Evolutionary conservation across 1,140 invertebrate genomes (phyloP).

Genomic region (Drosophila micromelanica): DNA sequence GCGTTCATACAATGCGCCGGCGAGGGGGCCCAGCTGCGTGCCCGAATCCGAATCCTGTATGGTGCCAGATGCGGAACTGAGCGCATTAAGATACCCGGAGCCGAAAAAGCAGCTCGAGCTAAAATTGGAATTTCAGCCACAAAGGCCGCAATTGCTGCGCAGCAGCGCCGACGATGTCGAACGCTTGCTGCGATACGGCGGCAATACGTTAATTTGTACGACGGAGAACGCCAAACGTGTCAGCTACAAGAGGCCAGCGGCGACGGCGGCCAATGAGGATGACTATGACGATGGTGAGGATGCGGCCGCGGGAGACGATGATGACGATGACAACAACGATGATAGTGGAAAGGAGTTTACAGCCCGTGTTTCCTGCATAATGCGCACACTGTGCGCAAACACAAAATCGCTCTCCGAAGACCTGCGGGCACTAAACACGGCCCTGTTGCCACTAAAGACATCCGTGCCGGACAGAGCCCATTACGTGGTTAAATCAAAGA

Average conservation of each 20-base stretch:
- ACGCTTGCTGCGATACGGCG: background rate
- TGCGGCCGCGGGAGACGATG: background rate
- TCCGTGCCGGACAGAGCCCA: background rate
- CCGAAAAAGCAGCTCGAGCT: background rate
- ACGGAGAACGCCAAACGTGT: background rate
- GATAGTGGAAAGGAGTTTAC: background rate
- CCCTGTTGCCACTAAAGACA: background rate
- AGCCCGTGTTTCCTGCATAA: background rate
- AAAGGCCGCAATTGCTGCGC: background rate
- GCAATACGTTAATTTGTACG: background rate
- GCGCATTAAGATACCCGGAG: background rate
- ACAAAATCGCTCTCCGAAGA: background rate
- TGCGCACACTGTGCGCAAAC: background rate
- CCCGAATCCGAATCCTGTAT: background rate
- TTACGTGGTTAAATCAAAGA: background rate
- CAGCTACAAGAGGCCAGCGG: background rate
- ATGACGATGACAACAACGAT: background rate
- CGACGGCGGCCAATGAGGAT: background rate
- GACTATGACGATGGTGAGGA: slow-evolving; percentile 17
- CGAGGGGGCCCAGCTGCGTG: background rate
- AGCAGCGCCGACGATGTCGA: background rate
- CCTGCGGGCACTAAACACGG: background rate
- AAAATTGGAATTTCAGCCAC: slow-evolving; percentile 11
- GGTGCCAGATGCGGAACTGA: background rate
- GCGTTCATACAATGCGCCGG: background rate